These are phyloP conservation scores for Pristionchus pacificus DNA, from an alignment of 1,140 invertebrate genomes.

Conservation along the genomic window DNA sequence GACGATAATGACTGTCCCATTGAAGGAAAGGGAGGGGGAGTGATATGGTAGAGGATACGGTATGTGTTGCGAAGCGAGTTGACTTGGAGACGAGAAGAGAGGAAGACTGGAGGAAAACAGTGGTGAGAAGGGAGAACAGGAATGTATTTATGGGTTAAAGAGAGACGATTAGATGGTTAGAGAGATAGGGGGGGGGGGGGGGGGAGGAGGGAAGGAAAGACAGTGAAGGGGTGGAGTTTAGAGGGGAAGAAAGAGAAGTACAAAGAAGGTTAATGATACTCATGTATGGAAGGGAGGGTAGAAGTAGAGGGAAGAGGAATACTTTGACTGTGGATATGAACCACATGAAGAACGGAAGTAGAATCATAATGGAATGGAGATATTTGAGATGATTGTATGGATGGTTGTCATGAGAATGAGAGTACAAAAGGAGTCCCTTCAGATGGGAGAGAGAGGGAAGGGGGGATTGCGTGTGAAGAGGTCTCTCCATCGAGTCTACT, in stretches of 20 bases:
- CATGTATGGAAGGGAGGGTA: too few species aligned
- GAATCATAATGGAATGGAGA: constrained; percentile 18
- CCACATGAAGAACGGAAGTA: constrained; percentile 12
- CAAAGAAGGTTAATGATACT: too few species aligned
- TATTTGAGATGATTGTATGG: neutral
- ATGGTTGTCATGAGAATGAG: neutral
- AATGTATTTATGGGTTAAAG: constrained; percentile 23
- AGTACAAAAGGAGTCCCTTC: neutral
- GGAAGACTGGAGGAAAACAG: constrained; percentile 5
- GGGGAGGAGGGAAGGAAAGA: too few species aligned
- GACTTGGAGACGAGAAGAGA: neutral
- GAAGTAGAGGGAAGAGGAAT: too few species aligned
- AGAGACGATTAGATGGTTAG: constrained; percentile 1
- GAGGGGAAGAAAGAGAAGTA: too few species aligned
- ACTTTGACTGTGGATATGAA: too few species aligned
- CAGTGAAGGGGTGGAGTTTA: too few species aligned
- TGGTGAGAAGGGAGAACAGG: constrained; percentile 11
- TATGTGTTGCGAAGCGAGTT: neutral
- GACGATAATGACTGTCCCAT: neutral
- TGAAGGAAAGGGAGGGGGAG: neutral
- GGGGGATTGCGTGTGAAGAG: too few species aligned
- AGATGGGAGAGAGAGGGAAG: too few species aligned
- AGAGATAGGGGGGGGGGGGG: neutral
- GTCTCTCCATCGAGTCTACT: too few species aligned
- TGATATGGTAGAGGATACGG: neutral